These are phyloP conservation scores for Orthosia gracilis DNA, from an alignment of 2,888 invertebrate species.

Conservation along the genomic window DNA sequence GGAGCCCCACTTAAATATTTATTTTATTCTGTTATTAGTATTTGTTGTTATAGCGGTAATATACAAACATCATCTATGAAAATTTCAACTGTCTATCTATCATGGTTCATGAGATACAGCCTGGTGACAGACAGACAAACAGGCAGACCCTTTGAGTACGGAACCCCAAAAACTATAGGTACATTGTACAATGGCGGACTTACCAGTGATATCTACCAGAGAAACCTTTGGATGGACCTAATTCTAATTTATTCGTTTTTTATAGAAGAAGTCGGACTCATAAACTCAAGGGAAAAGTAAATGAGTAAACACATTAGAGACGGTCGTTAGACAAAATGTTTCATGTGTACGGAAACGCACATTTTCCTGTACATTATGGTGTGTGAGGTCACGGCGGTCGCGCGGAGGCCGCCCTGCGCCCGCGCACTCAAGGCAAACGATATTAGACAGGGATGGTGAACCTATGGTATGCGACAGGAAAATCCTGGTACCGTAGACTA, in stretches of 20 bases:
- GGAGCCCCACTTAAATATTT: too few relatives aligned
- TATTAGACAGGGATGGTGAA: conserved; percentile 40
- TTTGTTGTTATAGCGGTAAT: too few relatives aligned
- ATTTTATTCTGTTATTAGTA: too few relatives aligned
- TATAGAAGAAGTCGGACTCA: background rate
- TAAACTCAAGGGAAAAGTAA: conserved; percentile 35
- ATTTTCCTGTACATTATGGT: conserved; percentile 72
- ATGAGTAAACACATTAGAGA: conserved; percentile 43
- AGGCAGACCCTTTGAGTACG: too few relatives aligned
- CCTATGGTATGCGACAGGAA: background rate
- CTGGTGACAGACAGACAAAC: too few relatives aligned
- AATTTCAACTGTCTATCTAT: too few relatives aligned
- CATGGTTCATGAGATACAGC: too few relatives aligned
- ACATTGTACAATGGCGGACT: too few relatives aligned
- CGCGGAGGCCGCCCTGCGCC: conserved; percentile 47
- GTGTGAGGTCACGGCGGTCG: conserved; percentile 70
- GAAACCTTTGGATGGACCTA: background rate
- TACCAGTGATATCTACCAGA: too few relatives aligned
- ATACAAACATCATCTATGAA: too few relatives aligned
- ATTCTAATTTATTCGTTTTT: background rate
- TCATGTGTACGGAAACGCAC: conserved; percentile 70
- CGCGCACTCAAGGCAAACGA: conserved; percentile 63
- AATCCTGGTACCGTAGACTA: background rate
- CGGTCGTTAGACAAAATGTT: conserved; percentile 60
- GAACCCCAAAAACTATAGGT: too few relatives aligned